Conservation (phyloP, 2,797 vertebrate genomes). For the Aselliscus stoliczkanus region DNA sequence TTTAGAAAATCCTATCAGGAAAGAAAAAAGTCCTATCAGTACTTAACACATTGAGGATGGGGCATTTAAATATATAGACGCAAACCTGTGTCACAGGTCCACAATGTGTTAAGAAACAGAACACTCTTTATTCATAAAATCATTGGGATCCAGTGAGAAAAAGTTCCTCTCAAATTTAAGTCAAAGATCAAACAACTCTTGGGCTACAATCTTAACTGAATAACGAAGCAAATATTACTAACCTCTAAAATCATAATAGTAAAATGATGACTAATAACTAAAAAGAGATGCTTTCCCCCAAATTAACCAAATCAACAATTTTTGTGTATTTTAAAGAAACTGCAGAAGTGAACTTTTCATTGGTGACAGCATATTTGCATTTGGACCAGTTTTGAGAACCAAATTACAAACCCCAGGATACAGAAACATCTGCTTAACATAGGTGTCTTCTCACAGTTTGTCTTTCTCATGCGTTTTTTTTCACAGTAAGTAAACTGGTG, state of each 20-base stretch:
- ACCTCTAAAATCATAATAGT: background rate
- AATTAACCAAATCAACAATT: background rate
- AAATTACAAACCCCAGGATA: background rate
- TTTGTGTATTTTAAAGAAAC: background rate
- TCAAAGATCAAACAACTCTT: background rate
- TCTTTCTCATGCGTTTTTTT: background rate
- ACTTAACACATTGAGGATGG: background rate
- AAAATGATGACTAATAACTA: background rate
- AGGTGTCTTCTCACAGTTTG: background rate
- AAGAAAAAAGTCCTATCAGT: background rate
- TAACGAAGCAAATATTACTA: background rate
- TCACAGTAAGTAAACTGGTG: slow-evolving; percentile 44
- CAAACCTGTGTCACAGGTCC: no score
- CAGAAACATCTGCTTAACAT: background rate
- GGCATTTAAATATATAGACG: no score
- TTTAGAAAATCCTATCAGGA: background rate
- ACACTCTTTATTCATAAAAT: background rate
- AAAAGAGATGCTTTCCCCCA: background rate
- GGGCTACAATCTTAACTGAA: background rate
- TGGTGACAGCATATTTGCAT: background rate
- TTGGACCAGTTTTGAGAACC: background rate
- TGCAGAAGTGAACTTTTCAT: background rate
- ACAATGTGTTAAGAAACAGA: background rate
- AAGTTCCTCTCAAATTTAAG: background rate
- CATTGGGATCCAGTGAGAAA: background rate